These are phyloP conservation scores for Isoperla grammatica DNA, from an alignment of 2,888 invertebrate species.

Conservation along the genomic window DNA sequence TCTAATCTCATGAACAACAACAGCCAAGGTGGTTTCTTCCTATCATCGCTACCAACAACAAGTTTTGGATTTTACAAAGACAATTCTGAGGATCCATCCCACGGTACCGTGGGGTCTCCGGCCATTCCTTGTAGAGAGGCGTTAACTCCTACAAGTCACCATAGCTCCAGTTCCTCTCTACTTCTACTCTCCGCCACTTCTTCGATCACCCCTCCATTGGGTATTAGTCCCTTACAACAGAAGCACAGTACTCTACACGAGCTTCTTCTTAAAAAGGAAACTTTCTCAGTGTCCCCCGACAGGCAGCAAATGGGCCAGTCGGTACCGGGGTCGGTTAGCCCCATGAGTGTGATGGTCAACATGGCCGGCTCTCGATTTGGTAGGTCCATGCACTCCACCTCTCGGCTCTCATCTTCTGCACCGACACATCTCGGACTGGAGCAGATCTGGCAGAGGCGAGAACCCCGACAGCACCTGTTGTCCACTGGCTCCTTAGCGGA, in stretches of 20 bases:
- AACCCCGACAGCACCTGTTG: constrained; percentile 78
- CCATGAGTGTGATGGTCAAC: constrained; percentile 43
- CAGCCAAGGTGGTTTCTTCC: constrained; percentile 29
- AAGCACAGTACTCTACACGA: constrained; percentile 56
- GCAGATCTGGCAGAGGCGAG: constrained; percentile 78
- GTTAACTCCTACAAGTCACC: constrained; percentile 63
- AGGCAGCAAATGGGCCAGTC: constrained; percentile 58
- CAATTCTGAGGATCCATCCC: constrained; percentile 46
- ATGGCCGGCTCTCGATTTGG: constrained; percentile 6
- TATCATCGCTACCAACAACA: constrained; percentile 39
- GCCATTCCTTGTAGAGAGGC: constrained; percentile 40
- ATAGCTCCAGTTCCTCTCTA: constrained; percentile 54
- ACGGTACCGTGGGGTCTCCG: constrained; percentile 44
- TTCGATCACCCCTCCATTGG: constrained; percentile 41
- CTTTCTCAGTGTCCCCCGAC: constrained; percentile 49
- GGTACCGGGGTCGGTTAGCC: constrained; percentile 53
- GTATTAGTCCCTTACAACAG: constrained; percentile 36
- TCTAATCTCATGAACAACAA: constrained; percentile 33
- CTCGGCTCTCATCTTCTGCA: constrained; percentile 78
- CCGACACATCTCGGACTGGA: constrained; percentile 79
- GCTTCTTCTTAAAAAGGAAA: constrained; percentile 61
- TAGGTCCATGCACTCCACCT: constrained; percentile 40
- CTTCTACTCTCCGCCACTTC: constrained; percentile 39
- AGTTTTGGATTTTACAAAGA: constrained; percentile 39
- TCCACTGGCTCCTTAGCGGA: constrained; percentile 79